These are phyloP conservation scores for Serrognathus titanus DNA, from an alignment of 2,888 invertebrate species.

Conservation along the genomic window DNA sequence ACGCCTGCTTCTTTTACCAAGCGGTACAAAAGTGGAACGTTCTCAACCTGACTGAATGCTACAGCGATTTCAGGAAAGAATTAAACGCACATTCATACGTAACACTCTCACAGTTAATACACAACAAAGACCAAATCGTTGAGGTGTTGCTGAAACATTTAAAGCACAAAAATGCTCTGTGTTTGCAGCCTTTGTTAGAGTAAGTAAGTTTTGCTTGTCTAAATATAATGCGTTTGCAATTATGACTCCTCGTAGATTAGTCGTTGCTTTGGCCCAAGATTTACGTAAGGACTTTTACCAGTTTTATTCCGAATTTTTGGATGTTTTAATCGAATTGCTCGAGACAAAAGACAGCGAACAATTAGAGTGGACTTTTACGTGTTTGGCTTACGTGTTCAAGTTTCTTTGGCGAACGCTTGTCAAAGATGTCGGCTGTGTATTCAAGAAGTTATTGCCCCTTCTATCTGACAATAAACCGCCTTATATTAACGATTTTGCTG, in stretches of 20 bases:
- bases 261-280: slow-evolving; percentile 83
- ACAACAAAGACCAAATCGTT: slow-evolving; percentile 74
- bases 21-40: slow-evolving; percentile 86
- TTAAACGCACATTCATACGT: slow-evolving; percentile 63
- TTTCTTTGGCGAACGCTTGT: slow-evolving; percentile 79
- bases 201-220: slow-evolving; percentile 52
- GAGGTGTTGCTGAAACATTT: slow-evolving; percentile 71
- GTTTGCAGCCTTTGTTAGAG: slow-evolving; percentile 81
- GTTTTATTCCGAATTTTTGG: slow-evolving; percentile 75
- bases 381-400: slow-evolving; percentile 88
- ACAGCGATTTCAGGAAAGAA: slow-evolving; percentile 71
- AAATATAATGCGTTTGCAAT: not conserved
- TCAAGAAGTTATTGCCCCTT: slow-evolving; percentile 70
- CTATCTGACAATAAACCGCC: slow-evolving; percentile 73
- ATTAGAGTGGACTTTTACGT: slow-evolving; percentile 81
- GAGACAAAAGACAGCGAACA: slow-evolving; percentile 78
- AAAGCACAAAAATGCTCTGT: slow-evolving; percentile 66
- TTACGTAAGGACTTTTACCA: slow-evolving; percentile 84
- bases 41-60: slow-evolving; percentile 82
- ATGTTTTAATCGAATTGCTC: slow-evolving; percentile 66
- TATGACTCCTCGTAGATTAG: slow-evolving; percentile 57
- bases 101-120: slow-evolving; percentile 80
- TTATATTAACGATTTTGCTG: slow-evolving; percentile 89
- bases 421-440: slow-evolving; percentile 71
- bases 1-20: slow-evolving; percentile 76